A percentile compares a stretch with the other conserved stretches of the same genome.
Evolutionary conservation across 30 jellyfish, hydroid and myxozoan genomes (phyloP).

Genomic region (Aurelia sp.): DNA sequence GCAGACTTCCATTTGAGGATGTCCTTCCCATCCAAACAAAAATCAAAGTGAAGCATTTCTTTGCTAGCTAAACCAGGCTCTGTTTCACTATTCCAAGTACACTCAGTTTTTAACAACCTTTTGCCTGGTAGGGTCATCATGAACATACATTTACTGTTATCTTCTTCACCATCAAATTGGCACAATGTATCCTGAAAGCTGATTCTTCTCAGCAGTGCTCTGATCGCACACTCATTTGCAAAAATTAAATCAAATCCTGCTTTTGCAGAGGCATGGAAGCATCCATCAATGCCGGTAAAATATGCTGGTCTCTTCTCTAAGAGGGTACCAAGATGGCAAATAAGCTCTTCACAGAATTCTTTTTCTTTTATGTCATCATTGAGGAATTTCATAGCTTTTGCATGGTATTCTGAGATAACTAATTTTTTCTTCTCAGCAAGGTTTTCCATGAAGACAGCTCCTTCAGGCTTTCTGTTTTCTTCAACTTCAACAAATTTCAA

Average conservation of each 20-base stretch:
- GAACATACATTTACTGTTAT: conserved; percentile 18
- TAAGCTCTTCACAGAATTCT: conserved; percentile 39
- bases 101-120: conserved; percentile 3
- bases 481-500: conserved; percentile 36
- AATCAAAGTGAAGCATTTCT: conserved; percentile 7
- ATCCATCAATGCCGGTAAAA: conserved; percentile 22
- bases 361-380: conserved; percentile 16
- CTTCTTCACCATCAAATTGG: background rate
- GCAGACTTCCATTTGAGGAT: conserved; percentile 40
- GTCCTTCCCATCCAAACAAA: conserved; percentile 18
- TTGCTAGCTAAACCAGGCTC: conserved; percentile 29
- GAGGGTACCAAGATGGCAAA: conserved; percentile 45
- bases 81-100: conserved; percentile 16
- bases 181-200: conserved; percentile 35
- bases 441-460: conserved; percentile 16
- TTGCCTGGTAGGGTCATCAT: conserved; percentile 9
- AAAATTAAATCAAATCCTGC: conserved; percentile 48
- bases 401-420: conserved; percentile 22
- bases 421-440: conserved; percentile 24
- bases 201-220: conserved; percentile 33
- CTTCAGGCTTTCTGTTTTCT: conserved; percentile 17
- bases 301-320: conserved; percentile 33
- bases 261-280: conserved; percentile 59
- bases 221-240: conserved; percentile 36
- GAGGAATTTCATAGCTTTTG: background rate